phyloP scores from a whole-genome alignment of 2,113 vertebrate genomes.

The Tautogolabrus adspersus region DNA sequence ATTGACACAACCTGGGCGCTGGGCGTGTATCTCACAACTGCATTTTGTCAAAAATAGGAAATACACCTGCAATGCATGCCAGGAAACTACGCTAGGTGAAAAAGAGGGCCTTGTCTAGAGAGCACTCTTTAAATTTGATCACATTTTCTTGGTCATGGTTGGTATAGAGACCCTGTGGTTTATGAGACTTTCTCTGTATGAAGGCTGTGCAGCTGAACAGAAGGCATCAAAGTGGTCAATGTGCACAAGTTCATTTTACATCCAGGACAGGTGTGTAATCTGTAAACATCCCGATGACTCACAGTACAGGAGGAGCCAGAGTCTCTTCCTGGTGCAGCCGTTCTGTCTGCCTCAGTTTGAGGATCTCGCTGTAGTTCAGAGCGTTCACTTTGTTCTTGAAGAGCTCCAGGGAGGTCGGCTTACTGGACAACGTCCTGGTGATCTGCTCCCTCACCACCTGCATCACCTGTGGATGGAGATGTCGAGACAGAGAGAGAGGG shows the following conservation, averaged over 20 bases:
- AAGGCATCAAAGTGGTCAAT: neutral
- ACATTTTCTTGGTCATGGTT: too few species aligned
- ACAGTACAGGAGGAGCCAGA: conserved; percentile 93
- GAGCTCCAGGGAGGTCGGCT: conserved; percentile 94
- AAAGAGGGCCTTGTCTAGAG: too few species aligned
- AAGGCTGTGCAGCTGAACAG: too few species aligned
- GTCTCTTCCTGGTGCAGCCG: conserved; percentile 96
- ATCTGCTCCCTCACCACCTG: conserved; percentile 98
- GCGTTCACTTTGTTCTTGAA: conserved; percentile 94
- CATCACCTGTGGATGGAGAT: conserved; percentile 86
- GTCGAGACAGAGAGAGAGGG: neutral
- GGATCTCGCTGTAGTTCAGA: conserved; percentile 95
- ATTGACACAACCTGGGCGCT: too few species aligned
- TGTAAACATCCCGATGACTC: conserved; percentile 66
- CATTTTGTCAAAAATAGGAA: too few species aligned
- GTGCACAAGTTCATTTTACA: neutral
- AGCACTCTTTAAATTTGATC: too few species aligned
- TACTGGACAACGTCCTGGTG: conserved; percentile 90
- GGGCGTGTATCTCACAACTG: too few species aligned
- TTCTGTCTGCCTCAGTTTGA: conserved; percentile 95
- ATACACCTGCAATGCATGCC: too few species aligned
- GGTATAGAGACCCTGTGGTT: too few species aligned
- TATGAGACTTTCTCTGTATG: too few species aligned
- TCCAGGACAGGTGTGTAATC: too few species aligned
- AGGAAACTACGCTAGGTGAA: too few species aligned